Percentiles rank a stretch among this genome's conserved stretches.
Evolutionary conservation across 2,797 vertebrate species (phyloP).

Genomic region (Tragelaphus eurycerus): DNA sequence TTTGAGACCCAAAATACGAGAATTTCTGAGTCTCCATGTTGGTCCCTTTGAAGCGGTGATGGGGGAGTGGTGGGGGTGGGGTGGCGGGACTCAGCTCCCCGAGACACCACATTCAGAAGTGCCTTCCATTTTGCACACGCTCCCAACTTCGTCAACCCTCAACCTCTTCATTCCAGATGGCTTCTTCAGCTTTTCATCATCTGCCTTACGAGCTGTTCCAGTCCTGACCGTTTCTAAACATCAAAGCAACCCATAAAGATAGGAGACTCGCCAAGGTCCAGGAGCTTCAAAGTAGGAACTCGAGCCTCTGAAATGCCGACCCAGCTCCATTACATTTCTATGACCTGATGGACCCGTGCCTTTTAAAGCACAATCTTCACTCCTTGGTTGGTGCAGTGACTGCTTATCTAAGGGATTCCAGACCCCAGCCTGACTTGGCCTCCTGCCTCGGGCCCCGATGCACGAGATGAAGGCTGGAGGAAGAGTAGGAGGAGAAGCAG

Average conservation of each 20-base stretch:
- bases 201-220: not conserved
- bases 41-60: not conserved
- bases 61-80: no score
- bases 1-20: not conserved
- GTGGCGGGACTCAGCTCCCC: no score
- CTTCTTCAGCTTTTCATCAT: not conserved
- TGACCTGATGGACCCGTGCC: fast-evolving
- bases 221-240: not conserved
- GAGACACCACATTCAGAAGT: fast-evolving
- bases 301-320: no score
- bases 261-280: not conserved
- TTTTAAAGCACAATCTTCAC: fast-evolving
- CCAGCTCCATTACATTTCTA: fast-evolving
- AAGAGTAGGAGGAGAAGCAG: not conserved
- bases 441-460: fast-evolving
- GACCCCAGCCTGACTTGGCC: fast-evolving
- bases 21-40: not conserved
- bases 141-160: fast-evolving
- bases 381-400: not conserved
- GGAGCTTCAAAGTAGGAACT: not conserved
- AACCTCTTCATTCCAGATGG: not conserved
- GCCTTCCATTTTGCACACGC: fast-evolving
- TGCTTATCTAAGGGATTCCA: not conserved
- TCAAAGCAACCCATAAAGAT: not conserved
- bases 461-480: fast-evolving